Base-by-base conservation (phyloP, 2,797 vertebrate genomes). In the Cossypha heuglini region DNA sequence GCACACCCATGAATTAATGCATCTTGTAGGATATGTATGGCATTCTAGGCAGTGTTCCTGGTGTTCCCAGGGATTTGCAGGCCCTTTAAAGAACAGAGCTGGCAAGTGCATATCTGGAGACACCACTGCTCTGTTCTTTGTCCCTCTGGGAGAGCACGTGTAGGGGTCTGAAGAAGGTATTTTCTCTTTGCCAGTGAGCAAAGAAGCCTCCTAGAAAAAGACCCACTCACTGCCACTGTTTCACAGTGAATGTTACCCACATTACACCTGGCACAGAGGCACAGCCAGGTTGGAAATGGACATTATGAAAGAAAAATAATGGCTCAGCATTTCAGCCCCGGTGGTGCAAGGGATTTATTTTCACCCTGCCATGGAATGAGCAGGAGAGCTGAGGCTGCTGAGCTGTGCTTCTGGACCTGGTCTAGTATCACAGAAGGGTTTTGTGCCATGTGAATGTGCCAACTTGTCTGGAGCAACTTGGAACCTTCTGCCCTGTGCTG, bases 251-350 rank as follows among this genome's bases (percentile, higher is more conserved):
- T 54, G 61, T 69, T 85, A 51, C 57, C 91, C 78, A 93, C 93
- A 80, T 71, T 88, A 71, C 51, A 88, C 90, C 94, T 94, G 81
- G 86, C 77, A 74, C 21, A 95, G 80, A 82, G 84, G 84, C 57
- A 48, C 19, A 67, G 77, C 55, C 88, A 87, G 67, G 31, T 74
- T 92, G 86, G 86, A 91, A 92, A 91, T 1, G 0, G 75, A 85
- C 76, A 86, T 57, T 48, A 74, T 87, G 84, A 94, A 94, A 91
- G 80, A 89, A 96, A 96, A 96, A 85, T 92, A 87, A 93, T 77
- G 75, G 61, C 89, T 97, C 91, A 83, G 75, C 81, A 68, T 61
- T 93, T 93, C 85, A 86, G 35, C 25, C 33, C n/a, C 0, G 0
- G n/a, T 29, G 17, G 72, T 83, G 91, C 84, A 92, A 95, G 57